phyloP scores from a whole-genome alignment of 2,113 vertebrate species.

The Labeo rohita region DNA sequence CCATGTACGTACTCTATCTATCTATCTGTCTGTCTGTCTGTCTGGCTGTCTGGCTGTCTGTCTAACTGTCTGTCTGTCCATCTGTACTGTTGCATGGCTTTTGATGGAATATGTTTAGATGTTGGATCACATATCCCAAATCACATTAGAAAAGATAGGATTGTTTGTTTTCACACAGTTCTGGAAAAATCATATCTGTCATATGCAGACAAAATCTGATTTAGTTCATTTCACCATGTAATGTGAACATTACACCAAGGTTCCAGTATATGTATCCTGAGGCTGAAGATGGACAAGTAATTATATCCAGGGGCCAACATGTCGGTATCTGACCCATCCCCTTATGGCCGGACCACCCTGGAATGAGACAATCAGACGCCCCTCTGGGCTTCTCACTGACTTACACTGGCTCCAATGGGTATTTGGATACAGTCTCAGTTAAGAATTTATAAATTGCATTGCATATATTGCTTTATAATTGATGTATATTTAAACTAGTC shows the following conservation, averaged over 20 bases:
- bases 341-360: slow-evolving; percentile 68
- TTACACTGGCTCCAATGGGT: background rate
- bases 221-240: background rate
- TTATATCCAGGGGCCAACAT: slow-evolving; percentile 63
- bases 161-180: background rate
- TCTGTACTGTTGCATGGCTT: background rate
- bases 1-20: no score
- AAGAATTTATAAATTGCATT: background rate
- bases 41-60: background rate
- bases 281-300: slow-evolving; percentile 56
- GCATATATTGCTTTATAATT: background rate
- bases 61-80: no score
- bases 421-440: background rate
- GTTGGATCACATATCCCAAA: background rate
- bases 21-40: background rate
- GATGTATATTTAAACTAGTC: background rate
- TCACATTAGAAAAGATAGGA: background rate
- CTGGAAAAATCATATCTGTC: background rate
- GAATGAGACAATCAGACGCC: slow-evolving; percentile 39
- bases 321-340: slow-evolving; percentile 53
- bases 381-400: slow-evolving; percentile 41
- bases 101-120: background rate
- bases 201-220: background rate
- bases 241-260: background rate
- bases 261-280: slow-evolving; percentile 26